Conservation (phyloP, 1,140 invertebrate genomes). For the Brachystomella parvula region DNA sequence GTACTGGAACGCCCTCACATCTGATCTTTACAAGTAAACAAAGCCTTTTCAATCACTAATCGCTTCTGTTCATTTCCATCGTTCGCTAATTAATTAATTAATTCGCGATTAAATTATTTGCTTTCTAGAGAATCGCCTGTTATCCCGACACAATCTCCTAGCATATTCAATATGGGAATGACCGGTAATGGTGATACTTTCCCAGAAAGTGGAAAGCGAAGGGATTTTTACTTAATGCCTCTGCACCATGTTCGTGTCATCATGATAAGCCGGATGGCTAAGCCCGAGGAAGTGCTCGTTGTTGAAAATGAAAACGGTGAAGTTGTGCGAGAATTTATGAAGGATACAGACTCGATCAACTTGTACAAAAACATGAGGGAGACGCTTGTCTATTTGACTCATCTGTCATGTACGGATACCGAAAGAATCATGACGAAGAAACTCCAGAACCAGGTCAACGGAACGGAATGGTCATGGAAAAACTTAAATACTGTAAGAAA, state of each 20-base stretch:
- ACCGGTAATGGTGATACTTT: constrained; percentile 31
- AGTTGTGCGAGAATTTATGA: constrained; percentile 98
- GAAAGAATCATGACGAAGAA: constrained; percentile 99
- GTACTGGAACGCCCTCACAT: constrained; percentile 91
- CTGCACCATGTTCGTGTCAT: constrained; percentile 77
- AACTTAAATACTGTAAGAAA: constrained; percentile 82
- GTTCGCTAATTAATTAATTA: constrained; percentile 1
- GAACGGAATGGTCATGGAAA: constrained; percentile 99
- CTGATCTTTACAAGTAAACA: constrained; percentile 71
- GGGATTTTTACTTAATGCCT: constrained; percentile 67
- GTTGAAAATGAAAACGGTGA: constrained; percentile 99
- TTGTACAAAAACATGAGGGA: constrained; percentile 99
- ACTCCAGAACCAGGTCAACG: constrained; percentile 97
- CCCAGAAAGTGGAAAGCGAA: constrained; percentile 47
- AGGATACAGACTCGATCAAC: constrained; percentile 99
- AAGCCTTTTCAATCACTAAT: too few relatives aligned
- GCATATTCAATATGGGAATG: constrained; percentile 37
- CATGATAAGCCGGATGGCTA: constrained; percentile 99
- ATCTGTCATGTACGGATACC: constrained; percentile 95
- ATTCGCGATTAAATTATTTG: constrained; percentile 43
- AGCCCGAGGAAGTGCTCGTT: constrained; percentile 99
- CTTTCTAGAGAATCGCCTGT: constrained; percentile 42
- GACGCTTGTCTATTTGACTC: constrained; percentile 95
- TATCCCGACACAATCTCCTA: constrained; percentile 40
- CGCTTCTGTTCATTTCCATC: too few relatives aligned